Evolutionary conservation across 2,797 vertebrate genomes (phyloP).

Genomic region (Bradypodion pumilum): DNA sequence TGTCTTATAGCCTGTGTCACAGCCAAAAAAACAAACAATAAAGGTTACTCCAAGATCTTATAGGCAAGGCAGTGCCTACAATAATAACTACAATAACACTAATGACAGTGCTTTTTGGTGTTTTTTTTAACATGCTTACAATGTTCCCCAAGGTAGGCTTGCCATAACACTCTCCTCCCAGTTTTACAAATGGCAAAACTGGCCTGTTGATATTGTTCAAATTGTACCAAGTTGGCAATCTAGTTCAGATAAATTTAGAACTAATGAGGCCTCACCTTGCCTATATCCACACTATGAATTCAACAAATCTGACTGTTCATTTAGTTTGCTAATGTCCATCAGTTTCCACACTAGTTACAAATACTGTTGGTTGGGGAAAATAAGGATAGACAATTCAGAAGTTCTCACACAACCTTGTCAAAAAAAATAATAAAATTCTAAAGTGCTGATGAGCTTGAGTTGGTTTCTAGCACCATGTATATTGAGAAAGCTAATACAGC

Average conservation of each 20-base stretch:
- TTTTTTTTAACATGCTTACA: constrained; percentile 52
- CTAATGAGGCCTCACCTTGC: rapidly evolving
- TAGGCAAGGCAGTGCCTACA: constrained; percentile 68
- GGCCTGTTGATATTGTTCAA: background rate
- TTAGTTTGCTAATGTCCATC: constrained; percentile 1
- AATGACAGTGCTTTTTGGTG: constrained; percentile 65
- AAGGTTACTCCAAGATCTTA: constrained; percentile 52
- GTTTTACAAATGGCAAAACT: background rate
- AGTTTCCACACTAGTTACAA: constrained; percentile 12
- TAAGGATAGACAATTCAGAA: constrained; percentile 69
- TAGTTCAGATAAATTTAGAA: background rate
- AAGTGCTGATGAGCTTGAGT: constrained; percentile 78
- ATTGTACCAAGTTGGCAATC: constrained; percentile 13
- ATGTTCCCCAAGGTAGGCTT: constrained; percentile 37
- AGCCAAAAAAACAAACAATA: constrained; percentile 34
- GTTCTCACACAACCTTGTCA: constrained; percentile 72
- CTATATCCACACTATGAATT: rapidly evolving
- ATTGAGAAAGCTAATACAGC: constrained; percentile 71
- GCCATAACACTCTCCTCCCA: constrained; percentile 19
- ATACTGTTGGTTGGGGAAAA: constrained; percentile 47
- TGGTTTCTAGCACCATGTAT: constrained; percentile 73
- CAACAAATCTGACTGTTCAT: background rate
- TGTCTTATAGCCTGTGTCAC: constrained; percentile 56
- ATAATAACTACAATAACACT: constrained; percentile 50
- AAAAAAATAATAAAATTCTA: constrained; percentile 63